Conservation (phyloP, 2,797 vertebrate species). For the Melanotaenia pygmaea region DNA sequence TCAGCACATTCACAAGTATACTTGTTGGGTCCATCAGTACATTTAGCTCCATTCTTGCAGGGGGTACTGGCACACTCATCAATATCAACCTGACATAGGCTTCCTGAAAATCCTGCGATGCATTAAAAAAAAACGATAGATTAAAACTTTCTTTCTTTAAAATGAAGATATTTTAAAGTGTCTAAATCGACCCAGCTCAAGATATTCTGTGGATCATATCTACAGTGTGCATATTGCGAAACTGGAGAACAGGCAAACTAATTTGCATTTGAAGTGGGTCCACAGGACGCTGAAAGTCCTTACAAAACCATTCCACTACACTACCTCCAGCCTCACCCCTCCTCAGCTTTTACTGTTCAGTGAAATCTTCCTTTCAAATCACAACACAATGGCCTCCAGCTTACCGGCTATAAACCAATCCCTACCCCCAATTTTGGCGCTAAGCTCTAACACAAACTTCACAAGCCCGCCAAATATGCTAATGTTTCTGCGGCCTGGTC, state of each 20-base stretch:
- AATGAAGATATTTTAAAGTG: not conserved
- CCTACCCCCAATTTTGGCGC: slow-evolving; percentile 79
- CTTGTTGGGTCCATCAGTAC: slow-evolving; percentile 94
- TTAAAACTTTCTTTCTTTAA: not conserved
- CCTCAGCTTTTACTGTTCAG: slow-evolving; percentile 62
- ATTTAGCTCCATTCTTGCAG: slow-evolving; percentile 95
- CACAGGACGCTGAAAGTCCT: slow-evolving; percentile 66
- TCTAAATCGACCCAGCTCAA: not conserved
- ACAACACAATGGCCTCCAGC: slow-evolving; percentile 66
- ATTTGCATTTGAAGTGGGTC: slow-evolving; percentile 77
- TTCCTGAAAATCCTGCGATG: slow-evolving; percentile 90
- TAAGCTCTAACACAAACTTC: slow-evolving; percentile 87
- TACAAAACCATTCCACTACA: slow-evolving; percentile 46
- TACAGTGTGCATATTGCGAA: slow-evolving; percentile 11
- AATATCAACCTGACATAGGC: slow-evolving; percentile 92
- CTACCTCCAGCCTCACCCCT: slow-evolving; percentile 7
- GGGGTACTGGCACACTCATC: slow-evolving; percentile 98
- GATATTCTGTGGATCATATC: not conserved
- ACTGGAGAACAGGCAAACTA: slow-evolving; percentile 47
- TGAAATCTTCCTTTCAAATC: slow-evolving; percentile 73
- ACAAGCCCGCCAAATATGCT: slow-evolving; percentile 88
- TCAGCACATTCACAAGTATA: slow-evolving; percentile 95
- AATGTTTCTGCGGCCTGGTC: slow-evolving; percentile 77
- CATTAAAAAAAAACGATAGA: slow-evolving; percentile 5
- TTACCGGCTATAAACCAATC: slow-evolving; percentile 65